Base-by-base conservation (phyloP, 2,113 vertebrate species). In the Erpornis zantholeuca region DNA sequence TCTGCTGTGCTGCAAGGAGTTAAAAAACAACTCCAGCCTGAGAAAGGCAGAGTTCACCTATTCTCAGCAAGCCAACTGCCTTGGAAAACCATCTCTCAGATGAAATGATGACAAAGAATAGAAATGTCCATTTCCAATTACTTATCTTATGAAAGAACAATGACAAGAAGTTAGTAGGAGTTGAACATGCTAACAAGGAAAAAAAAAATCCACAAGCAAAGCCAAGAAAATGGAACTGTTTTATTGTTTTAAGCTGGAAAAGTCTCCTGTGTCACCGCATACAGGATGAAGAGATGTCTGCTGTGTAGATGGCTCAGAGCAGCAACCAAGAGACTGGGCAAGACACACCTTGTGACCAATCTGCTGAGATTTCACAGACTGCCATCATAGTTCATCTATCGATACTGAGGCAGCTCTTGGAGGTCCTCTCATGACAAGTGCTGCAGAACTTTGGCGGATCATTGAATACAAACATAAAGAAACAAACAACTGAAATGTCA, bases 121-220 rank as follows among this genome's bases (percentile, higher is more conserved):
- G 63, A 81, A 91, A 76, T 18, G 7, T 76, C 84, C 53, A 85
- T 52, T 94, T 64, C 64, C 69, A 89, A 79, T 44, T 42, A 91
- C 56, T 92, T 81, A 86, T 83, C 90, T 91, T 57, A 63, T 1
- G 16, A 73, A 90, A 80, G 75, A 95, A 92, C 82, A 95, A 92
- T 88, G 54, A 90, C 76, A 88, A 80, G 50, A 97, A 88, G 81
- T 90, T 60, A 73, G 85, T 65, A 88, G 79, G 82, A 94, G 82
- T 59, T 57, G 35, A 92, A 90, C 68, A 59, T 0, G 1, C 75
- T 75, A 88, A 53, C 11, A 31, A 64, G 33, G n/a, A 31, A 81
- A 38, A 79, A 72, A 8, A 86, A 40, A 52, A 73, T 12, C 11
- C 59, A 73, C 36, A 77, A 82, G 54, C 71, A 88, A 93, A 92